Evolutionary conservation across 2,113 vertebrate genomes (phyloP), one percentile per base, ranked within the genome.

Genomic region (Syrmaticus mikado): DNA sequence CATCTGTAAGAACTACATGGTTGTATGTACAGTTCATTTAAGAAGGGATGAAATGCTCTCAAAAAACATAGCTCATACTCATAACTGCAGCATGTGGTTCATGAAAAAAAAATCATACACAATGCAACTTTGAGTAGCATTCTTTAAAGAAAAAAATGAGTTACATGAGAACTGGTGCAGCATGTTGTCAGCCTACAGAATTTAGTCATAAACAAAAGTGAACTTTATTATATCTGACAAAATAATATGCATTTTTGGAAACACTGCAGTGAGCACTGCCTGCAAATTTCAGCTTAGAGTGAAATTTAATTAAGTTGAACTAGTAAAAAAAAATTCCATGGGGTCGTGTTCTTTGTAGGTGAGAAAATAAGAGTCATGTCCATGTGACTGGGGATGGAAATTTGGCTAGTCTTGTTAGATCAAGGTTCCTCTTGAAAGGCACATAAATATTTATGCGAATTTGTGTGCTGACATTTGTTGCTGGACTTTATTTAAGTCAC

Each of bases 231-330:
- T 46, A 60, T 76, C 46, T 79, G 40, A 80, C 89, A 85, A 76
- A 94, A 73, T 46, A 60, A 87, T 8, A 66, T 0, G 0, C 75
- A 43, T 30, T 87, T 89, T 52, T 8, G 87, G 75, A 89, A 94
- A 80, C 60, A 64, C 17, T 15, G 34, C 64, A 87, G 60, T 1
- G 6, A 91, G 30, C 0, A 1, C 22, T 67, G 72, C 67, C 78
- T 83, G 60, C 60, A 91, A 60, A 94, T 92, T 71, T 80, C 87
- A 92, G 89, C 85, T 96, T 87, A 88, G 88, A 94, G 46, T 90
- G 83, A 86, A 93, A 96, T 90, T 75, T 92, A 94, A 93, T 96
- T 96, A 95, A 94, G 88, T 78, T 61, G 73, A 95, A 96, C 82
- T 81, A 86, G 76, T 57, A 71, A 94, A 90, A 76, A 76, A 95